Base-by-base conservation (phyloP, 2,113 vertebrate species). In the Xiphophorus hellerii region DNA sequence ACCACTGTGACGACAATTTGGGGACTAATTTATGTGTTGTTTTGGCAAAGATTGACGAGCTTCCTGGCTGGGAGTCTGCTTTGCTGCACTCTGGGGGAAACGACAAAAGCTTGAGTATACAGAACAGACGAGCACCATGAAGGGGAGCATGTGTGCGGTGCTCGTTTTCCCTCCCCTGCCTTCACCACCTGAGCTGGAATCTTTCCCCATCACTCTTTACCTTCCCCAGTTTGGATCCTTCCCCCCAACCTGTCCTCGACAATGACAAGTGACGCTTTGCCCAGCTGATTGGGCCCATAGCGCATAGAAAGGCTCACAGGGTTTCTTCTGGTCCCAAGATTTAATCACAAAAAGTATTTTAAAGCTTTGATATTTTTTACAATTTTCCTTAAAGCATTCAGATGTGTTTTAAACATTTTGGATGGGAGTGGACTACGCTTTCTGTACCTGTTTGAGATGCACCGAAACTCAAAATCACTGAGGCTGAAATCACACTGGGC, bases 11-110 rank as follows among this genome's bases (percentile, higher is more conserved):
- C 82, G 87, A 82, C 92, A 93, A 93, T 93, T 92, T 92, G 91
- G 91, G 87, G 82, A 89, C 89, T 93, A 93, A 93, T 95, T 94
- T 93, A 94, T 92, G 89, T 91, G 85, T 76, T 89, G 91, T 89
- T 85, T 79, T 92, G 92, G 86, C 87, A 85, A 88, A 94, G 89
- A 94, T 89, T 91, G 93, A 94, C 88, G 89, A 92, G 93, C 90
- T 93, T 93, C 86, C 93, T 92, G 90, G 88, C 92, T 89, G 88
- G 70, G 80, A 88, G 89, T 90, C 81, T 90, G 90, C 39, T 68
- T 81, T 78, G 80, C 66, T 78, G 85, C 84, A 93, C 93, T 93
- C 92, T 77, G 25, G 89, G 92, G 91, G 90, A 86, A 90, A 93
- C 75, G 90, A 90, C 87, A 92, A 92, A 93, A 91, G 87, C 84